phyloP scores from a whole-genome alignment of 2,888 invertebrate species.

The Hoplodrina blanda region DNA sequence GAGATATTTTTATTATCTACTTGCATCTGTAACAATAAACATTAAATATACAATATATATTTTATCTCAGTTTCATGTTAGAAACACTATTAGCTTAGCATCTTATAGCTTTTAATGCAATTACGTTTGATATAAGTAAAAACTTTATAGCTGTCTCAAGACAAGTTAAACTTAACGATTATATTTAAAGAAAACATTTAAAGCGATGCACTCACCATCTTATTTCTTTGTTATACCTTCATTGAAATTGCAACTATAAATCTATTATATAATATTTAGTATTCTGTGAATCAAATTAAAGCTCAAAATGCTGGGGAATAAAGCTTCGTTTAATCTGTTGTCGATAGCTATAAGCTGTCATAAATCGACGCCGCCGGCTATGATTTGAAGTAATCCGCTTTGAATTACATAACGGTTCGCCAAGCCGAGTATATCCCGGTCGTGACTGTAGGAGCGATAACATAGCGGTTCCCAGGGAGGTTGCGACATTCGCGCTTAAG shows the following conservation, averaged over 20 bases:
- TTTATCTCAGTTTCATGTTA: background rate
- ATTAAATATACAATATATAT: background rate
- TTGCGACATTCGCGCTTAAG: slow-evolving; percentile 78
- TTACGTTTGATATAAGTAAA: slow-evolving; percentile 1
- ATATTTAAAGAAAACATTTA: slow-evolving; percentile 25
- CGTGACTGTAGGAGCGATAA: slow-evolving; percentile 82
- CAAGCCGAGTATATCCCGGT: slow-evolving; percentile 73
- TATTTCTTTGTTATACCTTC: slow-evolving; percentile 20
- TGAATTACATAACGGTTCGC: slow-evolving; percentile 77
- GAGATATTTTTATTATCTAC: background rate
- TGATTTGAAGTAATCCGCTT: slow-evolving; percentile 77
- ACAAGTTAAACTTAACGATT: slow-evolving; percentile 24
- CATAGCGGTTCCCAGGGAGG: slow-evolving; percentile 76
- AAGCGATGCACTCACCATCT: slow-evolving; percentile 1
- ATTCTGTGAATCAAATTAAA: slow-evolving; percentile 62
- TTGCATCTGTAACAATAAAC: background rate
- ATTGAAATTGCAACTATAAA: slow-evolving; percentile 20
- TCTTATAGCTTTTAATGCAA: slow-evolving; percentile 8
- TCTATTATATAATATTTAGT: slow-evolving; percentile 52
- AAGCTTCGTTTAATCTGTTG: slow-evolving; percentile 64
- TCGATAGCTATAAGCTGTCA: slow-evolving; percentile 71
- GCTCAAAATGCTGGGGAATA: slow-evolving; percentile 57
- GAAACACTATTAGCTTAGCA: slow-evolving; percentile 1
- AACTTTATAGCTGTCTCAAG: slow-evolving; percentile 9
- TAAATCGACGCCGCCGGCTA: slow-evolving; percentile 78